phyloP scores from a whole-genome alignment of 2,113 vertebrate genomes.

The Danionella cerebrum region DNA sequence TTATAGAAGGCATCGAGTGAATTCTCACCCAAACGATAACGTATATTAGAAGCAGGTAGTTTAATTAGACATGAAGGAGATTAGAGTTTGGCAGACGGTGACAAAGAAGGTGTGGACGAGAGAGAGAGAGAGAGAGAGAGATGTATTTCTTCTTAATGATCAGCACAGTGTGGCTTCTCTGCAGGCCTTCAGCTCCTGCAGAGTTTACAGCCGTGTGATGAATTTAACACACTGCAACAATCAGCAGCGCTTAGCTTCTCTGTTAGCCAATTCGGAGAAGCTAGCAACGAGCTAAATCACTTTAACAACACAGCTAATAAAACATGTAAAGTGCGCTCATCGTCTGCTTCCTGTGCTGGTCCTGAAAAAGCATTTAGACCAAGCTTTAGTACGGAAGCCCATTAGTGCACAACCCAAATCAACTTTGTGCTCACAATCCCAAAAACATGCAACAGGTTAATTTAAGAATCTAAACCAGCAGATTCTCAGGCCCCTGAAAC shows the following conservation, averaged over 20 bases:
- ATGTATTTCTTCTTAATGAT: conserved; percentile 11
- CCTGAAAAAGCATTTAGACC: too few relatives aligned
- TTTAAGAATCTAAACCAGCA: too few relatives aligned
- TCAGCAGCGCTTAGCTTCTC: conserved; percentile 8
- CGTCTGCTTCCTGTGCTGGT: too few relatives aligned
- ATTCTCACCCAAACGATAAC: not conserved
- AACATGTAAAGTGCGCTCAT: too few relatives aligned
- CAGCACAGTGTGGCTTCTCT: conserved; percentile 2
- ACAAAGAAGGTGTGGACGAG: too few relatives aligned
- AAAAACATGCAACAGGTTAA: too few relatives aligned
- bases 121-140: not conserved
- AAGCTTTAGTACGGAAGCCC: too few relatives aligned
- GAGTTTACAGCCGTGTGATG: conserved; percentile 7
- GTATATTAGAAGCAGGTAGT: conserved; percentile 3
- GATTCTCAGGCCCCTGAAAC: too few relatives aligned
- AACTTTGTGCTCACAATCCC: too few relatives aligned
- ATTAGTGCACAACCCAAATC: too few relatives aligned
- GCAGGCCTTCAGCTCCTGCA: conserved; percentile 1
- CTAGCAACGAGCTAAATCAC: conserved; percentile 7
- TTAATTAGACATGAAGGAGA: conserved; percentile 11
- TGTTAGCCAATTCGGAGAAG: conserved; percentile 3
- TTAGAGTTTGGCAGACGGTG: not conserved
- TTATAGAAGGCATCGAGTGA: not conserved
- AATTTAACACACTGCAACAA: conserved; percentile 18
- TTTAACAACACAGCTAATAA: conserved; percentile 5